Conservation (phyloP, 2,797 vertebrate genomes). For the Eulemur rubriventer region DNA sequence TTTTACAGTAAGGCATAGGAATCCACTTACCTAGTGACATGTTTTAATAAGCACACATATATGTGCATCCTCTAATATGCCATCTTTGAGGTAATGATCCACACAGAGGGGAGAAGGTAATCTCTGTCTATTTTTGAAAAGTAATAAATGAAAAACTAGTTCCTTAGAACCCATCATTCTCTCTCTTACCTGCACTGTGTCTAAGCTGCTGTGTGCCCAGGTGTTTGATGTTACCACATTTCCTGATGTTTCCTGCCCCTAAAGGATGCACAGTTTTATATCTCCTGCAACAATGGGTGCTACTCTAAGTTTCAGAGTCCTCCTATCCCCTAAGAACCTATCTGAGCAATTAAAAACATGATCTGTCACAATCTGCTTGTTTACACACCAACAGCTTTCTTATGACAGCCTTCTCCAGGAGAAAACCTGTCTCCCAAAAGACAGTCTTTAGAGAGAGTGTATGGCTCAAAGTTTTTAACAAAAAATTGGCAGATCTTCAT, state of each 20-base stretch:
- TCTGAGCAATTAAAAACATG: constrained; percentile 4
- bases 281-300: background rate
- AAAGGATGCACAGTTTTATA: background rate
- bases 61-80: background rate
- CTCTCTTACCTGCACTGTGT: background rate
- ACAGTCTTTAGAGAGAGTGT: background rate
- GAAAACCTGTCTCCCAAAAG: background rate
- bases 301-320: background rate
- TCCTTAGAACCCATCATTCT: background rate
- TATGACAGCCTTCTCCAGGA: background rate
- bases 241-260: background rate
- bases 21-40: background rate
- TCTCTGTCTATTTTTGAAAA: background rate
- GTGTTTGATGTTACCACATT: background rate
- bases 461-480: background rate
- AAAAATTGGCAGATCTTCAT: background rate
- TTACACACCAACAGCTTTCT: background rate
- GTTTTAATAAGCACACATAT: background rate
- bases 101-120: background rate
- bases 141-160: background rate
- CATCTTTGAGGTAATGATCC: background rate
- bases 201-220: background rate
- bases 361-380: background rate
- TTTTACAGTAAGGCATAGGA: background rate
- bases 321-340: background rate